Evolutionary conservation across 2,797 vertebrate genomes (phyloP), one percentile per base, ranked within the genome.

Genomic region (Acropternis orthonyx): DNA sequence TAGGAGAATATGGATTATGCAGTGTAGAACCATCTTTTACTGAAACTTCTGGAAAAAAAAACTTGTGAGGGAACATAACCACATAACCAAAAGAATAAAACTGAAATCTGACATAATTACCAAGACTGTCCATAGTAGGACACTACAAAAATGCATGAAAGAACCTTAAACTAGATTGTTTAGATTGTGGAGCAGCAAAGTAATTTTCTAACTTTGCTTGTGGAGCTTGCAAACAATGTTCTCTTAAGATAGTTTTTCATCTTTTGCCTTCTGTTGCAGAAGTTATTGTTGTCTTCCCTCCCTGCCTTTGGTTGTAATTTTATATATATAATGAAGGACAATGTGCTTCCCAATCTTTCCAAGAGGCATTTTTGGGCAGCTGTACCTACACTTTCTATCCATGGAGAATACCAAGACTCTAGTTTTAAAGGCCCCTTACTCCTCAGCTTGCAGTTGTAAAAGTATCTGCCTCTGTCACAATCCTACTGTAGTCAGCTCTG

Each of bases 311-410:
- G 17, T 68, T 84, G 23, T 37, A 14, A 55, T 69, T 71, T 27
- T 20, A 6, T 44, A 4, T 30, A 8, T 46, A 7, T 56, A 85
- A 36, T 24, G 32, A 43, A 71, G 51, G 39, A 32, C 46, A 71
- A 0, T 0, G 0, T 11, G 32, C 18, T 61, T 74, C 19, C 22
- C 54, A 5, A 21, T 51, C 17, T 77, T 67, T 73, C 32, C 0
- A 23, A 41, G 61, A 80, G 19, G 34, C 5, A 2, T 80, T 41
- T 92, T 72, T 46, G 41, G 36, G 48, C 71, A 79, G 67, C 36
- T 36, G 23, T 61, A 54, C 7, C 13, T 71, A 8, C 6, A 1
- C 17, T 61, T 74, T 51, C 17, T 85, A 36, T 62, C 51, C 32
- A 20, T 15, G 26, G 51, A 68, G 17, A 58, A 59, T 24, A 37